phyloP scores from a whole-genome alignment of 2,113 vertebrate genomes.

The Condylura cristata region DNA sequence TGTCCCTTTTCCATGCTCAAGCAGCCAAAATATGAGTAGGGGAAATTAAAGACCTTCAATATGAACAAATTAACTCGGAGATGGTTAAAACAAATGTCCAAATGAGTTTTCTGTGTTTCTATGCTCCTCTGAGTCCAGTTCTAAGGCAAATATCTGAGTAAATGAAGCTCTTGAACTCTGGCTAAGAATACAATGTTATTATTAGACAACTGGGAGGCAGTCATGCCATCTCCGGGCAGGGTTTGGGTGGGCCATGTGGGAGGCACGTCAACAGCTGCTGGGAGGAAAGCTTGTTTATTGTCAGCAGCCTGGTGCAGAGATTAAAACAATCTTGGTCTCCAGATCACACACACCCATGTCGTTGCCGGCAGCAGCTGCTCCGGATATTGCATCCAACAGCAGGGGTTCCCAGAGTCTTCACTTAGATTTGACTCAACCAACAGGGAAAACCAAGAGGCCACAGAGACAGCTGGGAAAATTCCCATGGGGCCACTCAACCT shows the following conservation, averaged over 20 bases:
- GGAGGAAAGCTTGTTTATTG: conserved; percentile 47
- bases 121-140: neutral
- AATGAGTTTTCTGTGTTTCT: neutral
- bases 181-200: conserved; percentile 60
- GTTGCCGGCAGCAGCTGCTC: neutral
- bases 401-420: neutral
- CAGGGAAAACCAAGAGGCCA: neutral
- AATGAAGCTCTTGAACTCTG: neutral
- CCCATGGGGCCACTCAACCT: neutral
- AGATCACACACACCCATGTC: conserved; percentile 4
- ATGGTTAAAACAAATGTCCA: conserved; percentile 9
- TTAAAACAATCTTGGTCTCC: neutral
- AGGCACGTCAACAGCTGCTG: conserved; percentile 72
- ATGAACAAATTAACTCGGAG: neutral
- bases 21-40: neutral
- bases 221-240: conserved; percentile 56
- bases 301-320: conserved; percentile 45
- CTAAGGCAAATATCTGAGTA: neutral
- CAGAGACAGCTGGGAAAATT: conserved; percentile 52
- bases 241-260: conserved; percentile 55
- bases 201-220: conserved; percentile 65
- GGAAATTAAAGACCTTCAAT: neutral
- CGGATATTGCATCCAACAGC: neutral
- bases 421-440: neutral
- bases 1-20: neutral